These are phyloP conservation scores for Copsychus sechellarum DNA, from an alignment of 2,113 vertebrate species.

Conservation along the genomic window DNA sequence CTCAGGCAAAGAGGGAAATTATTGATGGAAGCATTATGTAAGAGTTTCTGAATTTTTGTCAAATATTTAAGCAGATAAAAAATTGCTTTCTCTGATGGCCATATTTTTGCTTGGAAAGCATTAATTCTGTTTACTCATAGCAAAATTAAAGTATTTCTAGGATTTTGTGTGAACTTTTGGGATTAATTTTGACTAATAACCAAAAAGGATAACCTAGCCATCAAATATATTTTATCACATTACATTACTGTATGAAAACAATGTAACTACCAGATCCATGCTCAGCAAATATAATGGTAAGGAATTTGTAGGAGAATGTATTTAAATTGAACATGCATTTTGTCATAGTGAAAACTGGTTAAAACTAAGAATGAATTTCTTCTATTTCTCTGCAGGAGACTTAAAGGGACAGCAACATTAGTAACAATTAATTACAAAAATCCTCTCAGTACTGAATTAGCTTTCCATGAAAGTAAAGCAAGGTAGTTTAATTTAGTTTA, in stretches of 20 bases:
- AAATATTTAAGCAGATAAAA: not conserved
- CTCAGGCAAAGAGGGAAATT: not conserved
- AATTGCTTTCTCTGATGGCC: not conserved
- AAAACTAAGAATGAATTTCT: not conserved
- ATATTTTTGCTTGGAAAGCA: not conserved
- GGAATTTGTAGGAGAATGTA: not conserved
- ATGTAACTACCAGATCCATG: not conserved
- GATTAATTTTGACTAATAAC: not conserved
- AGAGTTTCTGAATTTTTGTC: not conserved
- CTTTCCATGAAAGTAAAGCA: not conserved
- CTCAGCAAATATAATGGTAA: not conserved
- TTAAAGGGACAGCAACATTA: not conserved
- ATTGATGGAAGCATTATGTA: not conserved
- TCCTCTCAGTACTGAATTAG: not conserved
- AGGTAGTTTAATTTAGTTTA: not conserved
- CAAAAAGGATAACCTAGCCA: not conserved
- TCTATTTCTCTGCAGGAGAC: not conserved
- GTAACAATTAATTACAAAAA: not conserved
- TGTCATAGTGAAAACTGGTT: not conserved
- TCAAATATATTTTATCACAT: not conserved
- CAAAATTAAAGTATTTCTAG: not conserved
- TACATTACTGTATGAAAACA: not conserved
- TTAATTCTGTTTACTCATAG: not conserved
- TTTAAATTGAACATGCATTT: not conserved
- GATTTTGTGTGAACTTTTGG: not conserved